phyloP scores from a whole-genome alignment of 2,113 vertebrate genomes.

The Thamnaconus septentrionalis region DNA sequence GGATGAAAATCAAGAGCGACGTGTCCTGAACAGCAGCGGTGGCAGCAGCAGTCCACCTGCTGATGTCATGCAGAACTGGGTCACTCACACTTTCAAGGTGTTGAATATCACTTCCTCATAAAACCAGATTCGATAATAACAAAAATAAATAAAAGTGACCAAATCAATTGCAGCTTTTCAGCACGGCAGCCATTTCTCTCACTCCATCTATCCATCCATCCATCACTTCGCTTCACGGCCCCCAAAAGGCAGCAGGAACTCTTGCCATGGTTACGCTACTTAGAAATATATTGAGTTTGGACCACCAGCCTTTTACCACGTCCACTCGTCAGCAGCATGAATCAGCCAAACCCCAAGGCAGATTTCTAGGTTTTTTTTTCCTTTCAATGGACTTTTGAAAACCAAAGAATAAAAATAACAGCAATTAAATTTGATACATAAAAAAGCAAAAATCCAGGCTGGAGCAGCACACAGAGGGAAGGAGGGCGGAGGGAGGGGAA shows the following conservation, averaged over 20 bases:
- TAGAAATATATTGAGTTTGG: slow-evolving; percentile 45
- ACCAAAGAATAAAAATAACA: slow-evolving; percentile 1
- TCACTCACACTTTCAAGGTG: too few species aligned
- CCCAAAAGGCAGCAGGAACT: slow-evolving; percentile 38
- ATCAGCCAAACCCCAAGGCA: slow-evolving; percentile 1
- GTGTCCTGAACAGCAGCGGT: slow-evolving; percentile 48
- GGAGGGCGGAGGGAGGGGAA: too few species aligned
- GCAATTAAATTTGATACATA: too few species aligned
- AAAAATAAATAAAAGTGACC: too few species aligned
- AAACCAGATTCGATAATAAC: too few species aligned
- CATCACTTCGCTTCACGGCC: too few species aligned
- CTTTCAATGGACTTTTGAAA: slow-evolving; percentile 13
- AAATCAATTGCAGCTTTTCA: too few species aligned
- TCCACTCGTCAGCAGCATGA: slow-evolving; percentile 44
- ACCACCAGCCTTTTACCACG: slow-evolving; percentile 46
- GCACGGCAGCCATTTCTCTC: too few species aligned
- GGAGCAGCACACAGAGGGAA: slow-evolving; percentile 17
- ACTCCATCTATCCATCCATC: too few species aligned
- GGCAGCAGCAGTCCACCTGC: slow-evolving; percentile 28
- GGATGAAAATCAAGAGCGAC: slow-evolving; percentile 50
- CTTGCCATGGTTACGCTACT: slow-evolving; percentile 36
- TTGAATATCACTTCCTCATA: too few species aligned
- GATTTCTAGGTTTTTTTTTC: slow-evolving; percentile 4
- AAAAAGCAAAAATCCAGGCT: slow-evolving; percentile 21
- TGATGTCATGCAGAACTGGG: slow-evolving; percentile 19